Conservation (phyloP, 2,888 invertebrate genomes). For the Schrankia costaestrigalis region DNA sequence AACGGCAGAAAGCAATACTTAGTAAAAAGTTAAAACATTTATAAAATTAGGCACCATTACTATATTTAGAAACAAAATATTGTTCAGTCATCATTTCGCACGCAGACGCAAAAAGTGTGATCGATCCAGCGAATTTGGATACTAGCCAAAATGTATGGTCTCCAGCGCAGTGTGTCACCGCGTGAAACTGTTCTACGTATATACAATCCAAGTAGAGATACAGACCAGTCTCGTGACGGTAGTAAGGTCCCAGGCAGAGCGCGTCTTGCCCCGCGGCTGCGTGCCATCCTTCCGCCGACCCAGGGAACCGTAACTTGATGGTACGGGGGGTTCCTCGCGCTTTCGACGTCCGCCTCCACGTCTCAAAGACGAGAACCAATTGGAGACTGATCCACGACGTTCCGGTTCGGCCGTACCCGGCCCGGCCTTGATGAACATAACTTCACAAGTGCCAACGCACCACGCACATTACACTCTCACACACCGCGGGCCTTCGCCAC, state of each 20-base stretch:
- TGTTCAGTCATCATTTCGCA: constrained; percentile 56
- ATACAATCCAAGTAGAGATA: constrained; percentile 45
- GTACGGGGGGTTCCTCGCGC: constrained; percentile 63
- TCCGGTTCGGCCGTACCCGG: constrained; percentile 77
- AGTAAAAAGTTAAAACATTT: background rate
- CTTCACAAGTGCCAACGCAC: constrained; percentile 60
- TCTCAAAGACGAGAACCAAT: constrained; percentile 91
- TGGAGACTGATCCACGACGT: constrained; percentile 85
- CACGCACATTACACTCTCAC: constrained; percentile 66
- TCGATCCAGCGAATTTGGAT: constrained; percentile 74
- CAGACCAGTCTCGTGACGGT: constrained; percentile 80
- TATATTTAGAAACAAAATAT: constrained; percentile 28
- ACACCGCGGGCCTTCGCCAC: constrained; percentile 40
- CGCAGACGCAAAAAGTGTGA: constrained; percentile 59
- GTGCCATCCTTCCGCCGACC: constrained; percentile 72
- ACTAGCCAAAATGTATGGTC: constrained; percentile 62
- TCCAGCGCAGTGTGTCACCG: constrained; percentile 50
- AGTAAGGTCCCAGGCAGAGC: constrained; percentile 83
- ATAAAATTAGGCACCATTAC: constrained; percentile 8
- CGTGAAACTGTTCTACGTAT: constrained; percentile 22
- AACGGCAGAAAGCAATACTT: no score
- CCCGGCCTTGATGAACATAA: constrained; percentile 78
- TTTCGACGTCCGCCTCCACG: constrained; percentile 77
- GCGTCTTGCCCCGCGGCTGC: constrained; percentile 71
- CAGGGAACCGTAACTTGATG: constrained; percentile 75